These are phyloP conservation scores for Trichosurus vulpecula DNA, from an alignment of 2,797 vertebrate species.

Conservation along the genomic window DNA sequence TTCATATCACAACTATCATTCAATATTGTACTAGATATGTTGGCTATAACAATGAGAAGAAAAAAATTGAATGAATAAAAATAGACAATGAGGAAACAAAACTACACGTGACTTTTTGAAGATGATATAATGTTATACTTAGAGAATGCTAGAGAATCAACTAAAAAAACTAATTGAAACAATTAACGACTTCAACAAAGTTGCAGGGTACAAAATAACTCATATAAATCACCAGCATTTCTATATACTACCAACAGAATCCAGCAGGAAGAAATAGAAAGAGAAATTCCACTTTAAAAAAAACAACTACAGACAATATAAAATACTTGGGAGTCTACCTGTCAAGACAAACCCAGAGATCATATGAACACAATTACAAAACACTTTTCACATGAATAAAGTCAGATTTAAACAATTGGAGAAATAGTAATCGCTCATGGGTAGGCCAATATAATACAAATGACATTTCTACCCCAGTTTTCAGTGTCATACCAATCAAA, in stretches of 20 bases:
- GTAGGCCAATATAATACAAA: neutral
- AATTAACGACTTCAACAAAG: neutral
- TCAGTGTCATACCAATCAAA: too few species aligned
- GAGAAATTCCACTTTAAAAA: neutral
- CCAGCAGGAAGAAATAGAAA: neutral
- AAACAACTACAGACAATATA: too few species aligned
- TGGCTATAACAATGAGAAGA: neutral
- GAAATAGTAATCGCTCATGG: neutral
- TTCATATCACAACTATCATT: too few species aligned
- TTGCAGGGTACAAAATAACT: neutral
- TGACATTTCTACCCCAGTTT: neutral
- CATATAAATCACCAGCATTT: neutral
- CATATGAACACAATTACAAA: too few species aligned
- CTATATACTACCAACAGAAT: neutral
- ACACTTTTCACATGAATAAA: neutral
- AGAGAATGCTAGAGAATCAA: neutral
- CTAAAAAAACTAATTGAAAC: neutral
- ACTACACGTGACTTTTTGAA: too few species aligned
- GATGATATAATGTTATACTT: neutral
- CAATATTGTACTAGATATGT: neutral
- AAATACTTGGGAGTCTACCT: too few species aligned
- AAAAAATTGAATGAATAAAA: neutral
- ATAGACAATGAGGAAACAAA: neutral
- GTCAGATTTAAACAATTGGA: neutral
- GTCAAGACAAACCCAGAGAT: too few species aligned